These are phyloP conservation scores for Odocoileus virginianus DNA, from an alignment of 2,113 vertebrate species.

Conservation along the genomic window DNA sequence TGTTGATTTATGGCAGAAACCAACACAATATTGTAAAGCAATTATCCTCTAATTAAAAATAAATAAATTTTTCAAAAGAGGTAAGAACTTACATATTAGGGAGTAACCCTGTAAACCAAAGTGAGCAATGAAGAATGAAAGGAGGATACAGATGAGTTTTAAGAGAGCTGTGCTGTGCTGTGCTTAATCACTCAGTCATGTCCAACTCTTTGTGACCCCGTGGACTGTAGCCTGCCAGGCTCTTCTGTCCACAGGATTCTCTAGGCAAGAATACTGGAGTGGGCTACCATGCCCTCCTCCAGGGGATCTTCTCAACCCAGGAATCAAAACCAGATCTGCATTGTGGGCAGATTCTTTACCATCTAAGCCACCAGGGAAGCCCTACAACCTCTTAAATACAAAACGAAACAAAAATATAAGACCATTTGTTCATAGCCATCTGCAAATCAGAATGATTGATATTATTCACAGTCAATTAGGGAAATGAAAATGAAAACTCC, in stretches of 20 bases:
- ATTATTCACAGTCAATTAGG: not conserved
- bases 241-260: not conserved
- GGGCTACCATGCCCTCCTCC: not conserved
- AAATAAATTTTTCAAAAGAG: not conserved
- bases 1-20: not conserved
- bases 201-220: not conserved
- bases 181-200: not conserved
- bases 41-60: not conserved
- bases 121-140: not conserved
- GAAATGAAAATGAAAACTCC: not conserved
- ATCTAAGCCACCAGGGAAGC: not conserved
- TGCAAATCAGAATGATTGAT: not conserved
- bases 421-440: not conserved
- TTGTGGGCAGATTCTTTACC: not conserved
- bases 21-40: not conserved
- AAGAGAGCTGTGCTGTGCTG: not conserved
- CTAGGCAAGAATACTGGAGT: not conserved
- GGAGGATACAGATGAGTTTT: not conserved
- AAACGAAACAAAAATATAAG: not conserved
- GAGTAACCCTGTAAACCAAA: not conserved
- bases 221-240: not conserved
- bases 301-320: not conserved
- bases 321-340: not conserved
- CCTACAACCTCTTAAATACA: not conserved
- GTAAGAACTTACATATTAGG: not conserved